Conservation (phyloP, 1,140 invertebrate genomes). For the Oryzaephilus surinamensis region DNA sequence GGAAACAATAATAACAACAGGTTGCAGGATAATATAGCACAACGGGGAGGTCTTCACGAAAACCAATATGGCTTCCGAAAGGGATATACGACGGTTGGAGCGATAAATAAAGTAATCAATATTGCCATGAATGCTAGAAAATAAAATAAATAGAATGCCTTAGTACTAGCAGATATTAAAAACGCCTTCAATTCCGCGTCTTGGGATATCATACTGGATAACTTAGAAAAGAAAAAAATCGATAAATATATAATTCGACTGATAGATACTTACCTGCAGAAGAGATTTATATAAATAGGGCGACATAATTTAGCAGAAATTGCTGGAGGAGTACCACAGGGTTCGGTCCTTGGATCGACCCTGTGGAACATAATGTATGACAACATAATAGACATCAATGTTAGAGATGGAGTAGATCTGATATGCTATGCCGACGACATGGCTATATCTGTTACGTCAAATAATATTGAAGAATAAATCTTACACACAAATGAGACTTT, state of each 20-base stretch:
- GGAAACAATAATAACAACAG: conserved; percentile 1
- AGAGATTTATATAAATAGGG: conserved; percentile 6
- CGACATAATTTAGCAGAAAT: no score
- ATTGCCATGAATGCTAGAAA: no score
- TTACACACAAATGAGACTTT: no score
- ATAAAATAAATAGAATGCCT: conserved; percentile 3
- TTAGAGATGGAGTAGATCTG: conserved; percentile 7
- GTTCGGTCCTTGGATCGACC: conserved; percentile 33
- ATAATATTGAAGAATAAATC: no score
- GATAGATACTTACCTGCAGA: conserved; percentile 13
- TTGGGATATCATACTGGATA: conserved; percentile 16
- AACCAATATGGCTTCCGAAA: conserved; percentile 7
- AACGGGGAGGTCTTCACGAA: neutral
- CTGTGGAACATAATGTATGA: conserved; percentile 37
- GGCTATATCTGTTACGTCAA: no score
- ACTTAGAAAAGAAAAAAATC: conserved; percentile 8
- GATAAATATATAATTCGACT: conserved; percentile 10
- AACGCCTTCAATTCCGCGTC: conserved; percentile 22
- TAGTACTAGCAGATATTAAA: conserved; percentile 12
- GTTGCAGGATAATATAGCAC: neutral
- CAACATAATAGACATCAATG: conserved; percentile 22
- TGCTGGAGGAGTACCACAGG: conserved; percentile 31
- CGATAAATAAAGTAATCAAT: no score
- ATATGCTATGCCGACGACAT: conserved; percentile 8
- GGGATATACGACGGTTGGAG: neutral